Base-by-base conservation (phyloP, 2,113 vertebrate genomes). In the Trinectes maculatus region DNA sequence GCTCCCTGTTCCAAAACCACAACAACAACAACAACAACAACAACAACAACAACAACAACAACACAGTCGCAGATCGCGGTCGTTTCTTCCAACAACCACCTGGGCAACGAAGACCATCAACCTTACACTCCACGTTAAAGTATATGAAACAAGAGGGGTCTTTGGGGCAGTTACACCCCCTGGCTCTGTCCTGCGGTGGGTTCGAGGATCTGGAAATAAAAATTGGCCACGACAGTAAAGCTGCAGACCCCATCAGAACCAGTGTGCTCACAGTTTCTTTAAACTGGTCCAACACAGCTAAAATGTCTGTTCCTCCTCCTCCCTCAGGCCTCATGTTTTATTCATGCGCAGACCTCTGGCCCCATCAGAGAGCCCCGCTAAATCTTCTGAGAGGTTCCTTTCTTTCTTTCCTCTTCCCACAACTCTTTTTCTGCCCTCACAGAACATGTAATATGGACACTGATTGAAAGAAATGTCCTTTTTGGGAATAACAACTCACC, bases 271-370 rank as follows among this genome's bases (percentile, higher is more conserved):
- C 36, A 46, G 46, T 42, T 31, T 39, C 40, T 13, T 43, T 29
- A 64, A 71, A 79, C 65, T 53, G 64, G 53, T 69, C 64, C 54
- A 56, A 44, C 53, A 68, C 24, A 69, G 77, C 72, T 68, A 80
- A 80, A 84, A 80, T 64, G 82, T 78, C 82, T 87, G n/a, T n/a
- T n/a, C n/a, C n/a, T n/a, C n/a, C n/a, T 83, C 76, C 47, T 71
- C 5, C 77, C 58, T 76, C 53, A 58, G 52, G 39, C 28, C 12
- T 68, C 73, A 87, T 92, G 58, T 63, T 79, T 91, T 86, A 93
- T 93, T 92, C 85, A 93, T 90, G 26, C 36, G 1, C 21, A 71
- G 72, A 90, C 89, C 87, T 91, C 79, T 88, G 85, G 73, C 88
- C 85, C 69, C 83, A 87, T 85, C 82, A 84, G 72, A 85, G 60